A percentile compares a stretch with the other conserved stretches of the same genome.
Conservation (phyloP, 2,888 invertebrate species). For the Agonopterix alstromeriana region DNA sequence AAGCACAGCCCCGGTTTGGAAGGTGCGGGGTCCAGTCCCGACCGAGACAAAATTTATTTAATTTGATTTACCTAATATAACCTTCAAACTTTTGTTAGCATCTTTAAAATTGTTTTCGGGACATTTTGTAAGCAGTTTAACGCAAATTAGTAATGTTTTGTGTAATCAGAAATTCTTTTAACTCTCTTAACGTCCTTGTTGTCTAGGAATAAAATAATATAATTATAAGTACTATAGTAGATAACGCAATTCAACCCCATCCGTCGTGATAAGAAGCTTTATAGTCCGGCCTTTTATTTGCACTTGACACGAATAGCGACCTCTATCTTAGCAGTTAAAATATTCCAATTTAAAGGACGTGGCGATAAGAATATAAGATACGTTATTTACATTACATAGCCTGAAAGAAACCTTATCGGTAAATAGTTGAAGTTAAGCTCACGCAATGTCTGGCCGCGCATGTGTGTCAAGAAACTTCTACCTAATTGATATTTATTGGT, state of each 20-base stretch:
- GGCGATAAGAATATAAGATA: constrained; percentile 4
- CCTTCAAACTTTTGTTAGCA: too few species aligned
- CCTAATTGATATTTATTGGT: too few species aligned
- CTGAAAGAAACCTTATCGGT: constrained; percentile 14
- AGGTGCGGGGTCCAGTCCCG: too few species aligned
- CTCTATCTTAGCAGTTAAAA: constrained; percentile 43
- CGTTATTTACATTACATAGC: constrained; percentile 2
- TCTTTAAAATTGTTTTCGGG: too few species aligned
- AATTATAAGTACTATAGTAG: constrained; percentile 16
- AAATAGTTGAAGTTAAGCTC: constrained; percentile 8
- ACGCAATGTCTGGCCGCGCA: constrained; percentile 4
- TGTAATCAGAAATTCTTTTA: too few species aligned
- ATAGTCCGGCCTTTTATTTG: constrained; percentile 56
- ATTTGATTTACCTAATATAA: too few species aligned
- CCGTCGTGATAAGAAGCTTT: constrained; percentile 54
- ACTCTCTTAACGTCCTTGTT: too few species aligned
- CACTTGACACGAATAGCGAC: constrained; percentile 52
- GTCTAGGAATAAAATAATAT: neutral
- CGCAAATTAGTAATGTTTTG: too few species aligned
- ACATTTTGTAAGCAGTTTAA: too few species aligned
- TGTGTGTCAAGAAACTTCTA: too few species aligned
- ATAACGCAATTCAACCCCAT: constrained; percentile 45
- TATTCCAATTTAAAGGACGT: constrained; percentile 23
- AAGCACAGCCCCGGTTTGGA: too few species aligned
- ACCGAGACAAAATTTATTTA: too few species aligned